These are phyloP conservation scores for Microtus pennsylvanicus DNA, from an alignment of 2,113 vertebrate genomes.

Conservation along the genomic window DNA sequence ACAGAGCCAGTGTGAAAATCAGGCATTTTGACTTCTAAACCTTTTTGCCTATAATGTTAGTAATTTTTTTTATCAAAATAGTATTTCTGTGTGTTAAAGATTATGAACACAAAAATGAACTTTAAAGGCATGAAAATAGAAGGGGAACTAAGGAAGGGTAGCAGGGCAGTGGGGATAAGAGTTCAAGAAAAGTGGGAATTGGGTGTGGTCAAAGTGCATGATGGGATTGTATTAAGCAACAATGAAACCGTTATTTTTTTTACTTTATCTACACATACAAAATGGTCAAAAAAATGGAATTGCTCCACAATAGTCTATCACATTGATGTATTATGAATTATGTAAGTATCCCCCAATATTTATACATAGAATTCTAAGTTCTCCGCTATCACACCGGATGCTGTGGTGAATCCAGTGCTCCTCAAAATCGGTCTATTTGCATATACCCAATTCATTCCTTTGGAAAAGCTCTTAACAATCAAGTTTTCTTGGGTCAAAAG, in stretches of 20 bases:
- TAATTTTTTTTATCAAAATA: not conserved
- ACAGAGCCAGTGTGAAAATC: not conserved
- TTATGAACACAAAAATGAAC: not conserved
- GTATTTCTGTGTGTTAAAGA: not conserved
- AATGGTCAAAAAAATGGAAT: not conserved
- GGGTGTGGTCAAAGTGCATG: not conserved
- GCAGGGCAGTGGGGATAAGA: not conserved
- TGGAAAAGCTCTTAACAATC: not conserved
- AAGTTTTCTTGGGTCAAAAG: not conserved
- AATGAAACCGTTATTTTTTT: not conserved
- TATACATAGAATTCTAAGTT: not conserved
- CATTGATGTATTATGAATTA: not conserved
- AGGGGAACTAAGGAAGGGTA: not conserved
- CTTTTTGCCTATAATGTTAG: not conserved
- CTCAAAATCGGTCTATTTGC: not conserved
- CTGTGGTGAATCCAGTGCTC: not conserved
- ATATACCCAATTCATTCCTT: not conserved
- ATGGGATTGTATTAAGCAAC: no score
- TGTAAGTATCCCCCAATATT: not conserved
- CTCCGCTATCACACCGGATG: not conserved
- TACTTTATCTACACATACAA: not conserved
- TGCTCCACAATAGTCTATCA: not conserved
- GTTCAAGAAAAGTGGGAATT: not conserved
- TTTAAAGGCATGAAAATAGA: not conserved
- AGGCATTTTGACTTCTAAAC: not conserved